Evolutionary conservation across 2,113 vertebrate genomes (phyloP).

Genomic region (Myotis yumanensis): DNA sequence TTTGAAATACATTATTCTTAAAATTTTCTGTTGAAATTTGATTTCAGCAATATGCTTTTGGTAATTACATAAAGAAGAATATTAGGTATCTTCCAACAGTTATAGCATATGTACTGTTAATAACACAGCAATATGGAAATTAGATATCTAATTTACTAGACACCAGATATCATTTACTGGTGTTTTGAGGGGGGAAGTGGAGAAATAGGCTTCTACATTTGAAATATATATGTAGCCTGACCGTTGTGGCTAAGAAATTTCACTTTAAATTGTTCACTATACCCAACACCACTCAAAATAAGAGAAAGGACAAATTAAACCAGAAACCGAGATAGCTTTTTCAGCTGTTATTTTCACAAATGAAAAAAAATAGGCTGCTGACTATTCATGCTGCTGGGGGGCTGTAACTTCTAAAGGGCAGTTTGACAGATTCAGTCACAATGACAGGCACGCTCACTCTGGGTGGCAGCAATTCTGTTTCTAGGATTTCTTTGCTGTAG

Average conservation of each 20-base stretch:
- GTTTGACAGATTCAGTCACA: conserved; percentile 24
- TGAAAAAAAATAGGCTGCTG: background rate
- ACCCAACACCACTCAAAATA: conserved; percentile 34
- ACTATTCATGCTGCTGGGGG: too few relatives aligned
- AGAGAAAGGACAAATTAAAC: background rate
- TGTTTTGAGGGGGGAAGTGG: background rate
- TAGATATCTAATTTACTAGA: conserved; percentile 42
- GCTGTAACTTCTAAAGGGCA: background rate
- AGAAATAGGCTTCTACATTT: background rate
- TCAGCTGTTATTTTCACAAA: background rate
- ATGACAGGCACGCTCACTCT: background rate
- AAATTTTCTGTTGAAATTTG: conserved; percentile 49
- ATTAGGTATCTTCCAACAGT: conserved; percentile 67
- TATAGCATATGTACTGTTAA: conserved; percentile 61
- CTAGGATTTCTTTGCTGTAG: background rate
- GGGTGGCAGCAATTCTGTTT: background rate
- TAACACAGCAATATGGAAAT: background rate
- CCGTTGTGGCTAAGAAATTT: background rate
- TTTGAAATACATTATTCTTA: conserved; percentile 61
- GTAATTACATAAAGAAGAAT: conserved; percentile 54
- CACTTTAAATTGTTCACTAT: conserved; percentile 71
- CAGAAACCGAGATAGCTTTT: background rate
- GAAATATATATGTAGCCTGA: conserved; percentile 32
- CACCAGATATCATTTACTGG: conserved; percentile 38
- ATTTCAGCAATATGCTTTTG: conserved; percentile 48